A percentile compares a stretch with the other conserved stretches of the same genome.
Conservation (phyloP, 1,140 invertebrate genomes). For the Euura lappo region DNA sequence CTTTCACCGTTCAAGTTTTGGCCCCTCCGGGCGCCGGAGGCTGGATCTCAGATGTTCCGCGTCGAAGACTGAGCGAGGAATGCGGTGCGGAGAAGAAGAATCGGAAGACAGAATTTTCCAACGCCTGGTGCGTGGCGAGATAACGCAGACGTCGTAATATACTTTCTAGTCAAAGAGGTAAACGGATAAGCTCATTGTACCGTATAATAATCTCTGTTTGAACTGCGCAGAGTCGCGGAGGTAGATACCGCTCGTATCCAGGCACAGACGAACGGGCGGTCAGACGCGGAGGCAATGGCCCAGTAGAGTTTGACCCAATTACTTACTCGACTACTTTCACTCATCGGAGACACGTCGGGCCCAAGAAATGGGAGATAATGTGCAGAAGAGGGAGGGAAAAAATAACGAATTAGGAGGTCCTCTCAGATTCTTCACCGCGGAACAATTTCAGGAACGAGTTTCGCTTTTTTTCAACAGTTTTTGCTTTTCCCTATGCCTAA, state of each 20-base stretch:
- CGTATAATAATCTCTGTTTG: too few species aligned
- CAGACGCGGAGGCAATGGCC: not conserved
- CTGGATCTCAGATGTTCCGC: not conserved
- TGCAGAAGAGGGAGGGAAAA: not conserved
- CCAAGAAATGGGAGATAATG: not conserved
- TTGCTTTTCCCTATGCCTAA: not conserved
- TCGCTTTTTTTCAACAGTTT: not conserved
- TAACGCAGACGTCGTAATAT: too few species aligned
- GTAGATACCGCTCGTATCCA: not conserved
- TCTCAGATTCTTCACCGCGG: not conserved
- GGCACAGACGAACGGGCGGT: not conserved
- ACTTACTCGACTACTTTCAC: constrained; percentile 1
- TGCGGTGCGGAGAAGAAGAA: not conserved
- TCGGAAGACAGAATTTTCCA: too few species aligned
- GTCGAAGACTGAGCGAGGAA: not conserved
- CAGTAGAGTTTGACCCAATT: constrained; percentile 6
- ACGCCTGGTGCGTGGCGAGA: too few species aligned
- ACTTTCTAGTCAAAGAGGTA: too few species aligned
- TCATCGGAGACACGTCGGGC: not conserved
- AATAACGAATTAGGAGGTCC: not conserved
- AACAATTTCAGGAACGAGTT: not conserved
- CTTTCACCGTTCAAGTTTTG: not conserved
- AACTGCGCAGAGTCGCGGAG: not conserved
- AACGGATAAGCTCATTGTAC: too few species aligned
- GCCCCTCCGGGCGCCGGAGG: not conserved